Evolutionary conservation across 2,888 invertebrate genomes (phyloP), one percentile per base, ranked within the genome.

Genomic region (Mactromeris polynyma): DNA sequence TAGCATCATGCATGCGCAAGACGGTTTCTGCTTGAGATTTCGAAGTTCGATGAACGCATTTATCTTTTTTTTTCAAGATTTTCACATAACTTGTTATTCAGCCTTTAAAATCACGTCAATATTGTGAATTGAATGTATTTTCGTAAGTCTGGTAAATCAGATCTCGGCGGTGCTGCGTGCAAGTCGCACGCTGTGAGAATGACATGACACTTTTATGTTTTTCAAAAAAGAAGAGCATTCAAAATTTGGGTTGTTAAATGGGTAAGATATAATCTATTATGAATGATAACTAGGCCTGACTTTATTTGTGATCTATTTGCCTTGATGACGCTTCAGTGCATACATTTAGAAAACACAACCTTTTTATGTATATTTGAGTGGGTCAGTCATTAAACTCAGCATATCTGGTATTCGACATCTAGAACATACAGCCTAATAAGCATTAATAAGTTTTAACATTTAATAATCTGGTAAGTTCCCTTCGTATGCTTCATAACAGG

Each of bases 251-350:
- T 26, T 64, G n/a, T 64, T 64, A 64, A 64, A 64, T 64, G 58
- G 58, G 58, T 26, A 64, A 64, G 58, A 64, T 64, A 26, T 64
- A 64, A 26, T 64, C 58, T 64, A 64, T 64, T 64, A 64, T 64
- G n/a, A n/a, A 64, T 64, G 58, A 64, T 64, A 26, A 64, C n/a
- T 64, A 26, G 58, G 26, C 58, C 26, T 64, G n/a, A n/a, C 58
- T 26, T 26, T 64, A 64, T 64, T 64, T 64, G 26, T 26, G n/a
- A 64, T 64, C 58, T 64, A 64, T 64, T 64, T 58, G 19, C 26
- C 9, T 3, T n/a, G 26, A n/a, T 0, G 26, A 64, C 58, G 58
- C 58, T 64, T 64, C 58, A 64, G 3, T 26, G 26, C 21, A n/a
- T 64, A n/a, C 58, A 26, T 64, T 64, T 64, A n/a, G 58, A 26